A percentile compares a stretch with the other conserved stretches of the same genome.
phyloP scores from a whole-genome alignment of 2,888 invertebrate genomes.

The Nemotelus pantherinus region DNA sequence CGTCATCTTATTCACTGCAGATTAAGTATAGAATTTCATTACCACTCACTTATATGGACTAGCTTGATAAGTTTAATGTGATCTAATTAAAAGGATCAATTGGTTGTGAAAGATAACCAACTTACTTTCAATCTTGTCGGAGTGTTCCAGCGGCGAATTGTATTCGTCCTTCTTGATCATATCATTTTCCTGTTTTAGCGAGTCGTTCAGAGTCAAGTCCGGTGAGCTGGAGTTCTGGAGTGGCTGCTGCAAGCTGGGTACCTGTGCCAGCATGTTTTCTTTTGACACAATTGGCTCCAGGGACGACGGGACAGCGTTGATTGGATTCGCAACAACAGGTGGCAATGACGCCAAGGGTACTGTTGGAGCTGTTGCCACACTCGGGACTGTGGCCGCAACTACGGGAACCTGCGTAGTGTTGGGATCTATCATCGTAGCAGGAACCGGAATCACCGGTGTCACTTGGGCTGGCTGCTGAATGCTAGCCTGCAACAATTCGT shows the following conservation, averaged over 20 bases:
- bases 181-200: slow-evolving; percentile 47
- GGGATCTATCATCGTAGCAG: slow-evolving; percentile 54
- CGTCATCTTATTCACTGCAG: slow-evolving; percentile 58
- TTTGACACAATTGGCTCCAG: slow-evolving; percentile 31
- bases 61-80: background rate
- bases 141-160: slow-evolving; percentile 58
- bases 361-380: slow-evolving; percentile 36
- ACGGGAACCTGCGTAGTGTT: slow-evolving; percentile 60
- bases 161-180: slow-evolving; percentile 55
- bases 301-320: slow-evolving; percentile 48
- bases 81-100: background rate
- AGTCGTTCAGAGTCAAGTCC: slow-evolving; percentile 33
- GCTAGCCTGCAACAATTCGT: slow-evolving; percentile 59
- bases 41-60: background rate
- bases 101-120: slow-evolving; percentile 12
- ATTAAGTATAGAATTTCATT: background rate
- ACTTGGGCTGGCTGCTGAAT: slow-evolving; percentile 55
- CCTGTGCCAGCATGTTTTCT: slow-evolving; percentile 19
- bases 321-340: slow-evolving; percentile 55
- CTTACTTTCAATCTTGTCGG: slow-evolving; percentile 61
- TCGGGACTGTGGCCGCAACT: slow-evolving; percentile 50
- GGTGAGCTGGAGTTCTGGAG: slow-evolving; percentile 34
- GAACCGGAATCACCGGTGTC: slow-evolving; percentile 57
- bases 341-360: slow-evolving; percentile 38
- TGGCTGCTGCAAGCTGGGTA: slow-evolving; percentile 52